Evolutionary conservation across 2,888 invertebrate species (phyloP).

Genomic region (Ctena decussata): DNA sequence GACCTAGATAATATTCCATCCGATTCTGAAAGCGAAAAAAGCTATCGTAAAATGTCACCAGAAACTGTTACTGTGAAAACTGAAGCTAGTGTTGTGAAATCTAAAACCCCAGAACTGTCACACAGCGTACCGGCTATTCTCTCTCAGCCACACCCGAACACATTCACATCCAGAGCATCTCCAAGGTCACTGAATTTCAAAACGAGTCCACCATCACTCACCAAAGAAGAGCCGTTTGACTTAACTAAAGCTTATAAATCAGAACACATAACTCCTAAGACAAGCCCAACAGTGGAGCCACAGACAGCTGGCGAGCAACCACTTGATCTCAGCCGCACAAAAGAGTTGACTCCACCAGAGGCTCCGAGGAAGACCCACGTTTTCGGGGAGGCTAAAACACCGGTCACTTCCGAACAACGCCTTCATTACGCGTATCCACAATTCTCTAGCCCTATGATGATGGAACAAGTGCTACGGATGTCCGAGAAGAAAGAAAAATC

Average conservation of each 20-base stretch:
- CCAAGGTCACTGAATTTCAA: not conserved
- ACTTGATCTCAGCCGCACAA: constrained; percentile 92
- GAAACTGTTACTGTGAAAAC: not conserved
- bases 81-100: not conserved
- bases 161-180: constrained; percentile 39
- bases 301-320: constrained; percentile 88
- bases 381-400: constrained; percentile 76
- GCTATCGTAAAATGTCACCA: constrained; percentile 38
- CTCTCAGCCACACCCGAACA: constrained; percentile 22
- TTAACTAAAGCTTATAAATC: constrained; percentile 67
- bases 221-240: constrained; percentile 73
- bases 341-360: constrained; percentile 87
- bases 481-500: constrained; percentile 81
- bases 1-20: constrained; percentile 76
- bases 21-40: constrained; percentile 77
- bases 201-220: constrained; percentile 23
- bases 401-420: constrained; percentile 80
- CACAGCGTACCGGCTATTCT: constrained; percentile 26
- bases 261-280: constrained; percentile 47
- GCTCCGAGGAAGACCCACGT: constrained; percentile 82
- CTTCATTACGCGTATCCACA: constrained; percentile 91
- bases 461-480: constrained; percentile 77
- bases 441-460: constrained; percentile 70
- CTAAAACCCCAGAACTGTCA: constrained; percentile 38
- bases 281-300: constrained; percentile 88